Conservation (phyloP, 2,888 invertebrate genomes). For the Mamestra brassicae region DNA sequence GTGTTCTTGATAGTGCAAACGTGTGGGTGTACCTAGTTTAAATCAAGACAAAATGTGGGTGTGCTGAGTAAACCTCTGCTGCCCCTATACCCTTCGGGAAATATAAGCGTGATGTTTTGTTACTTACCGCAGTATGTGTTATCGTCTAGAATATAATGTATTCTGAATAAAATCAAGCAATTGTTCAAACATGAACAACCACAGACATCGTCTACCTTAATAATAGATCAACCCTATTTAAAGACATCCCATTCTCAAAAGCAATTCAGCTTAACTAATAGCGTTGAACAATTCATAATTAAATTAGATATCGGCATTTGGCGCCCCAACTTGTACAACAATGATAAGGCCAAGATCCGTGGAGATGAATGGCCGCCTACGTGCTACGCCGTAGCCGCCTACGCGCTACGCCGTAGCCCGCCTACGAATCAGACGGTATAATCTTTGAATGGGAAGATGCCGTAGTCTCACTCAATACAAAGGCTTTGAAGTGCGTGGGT, state of each 20-base stretch:
- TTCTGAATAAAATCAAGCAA: neutral
- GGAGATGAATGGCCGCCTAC: constrained; percentile 77
- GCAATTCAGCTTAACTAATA: constrained; percentile 23
- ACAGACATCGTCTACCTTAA: neutral
- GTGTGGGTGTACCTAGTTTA: no score
- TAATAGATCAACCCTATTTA: constrained; percentile 7
- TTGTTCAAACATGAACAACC: neutral
- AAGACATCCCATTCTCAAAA: constrained; percentile 4
- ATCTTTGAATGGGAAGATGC: constrained; percentile 19
- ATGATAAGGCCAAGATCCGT: constrained; percentile 53
- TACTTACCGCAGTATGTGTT: no score
- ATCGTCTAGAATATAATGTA: neutral
- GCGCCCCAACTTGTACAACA: constrained; percentile 42
- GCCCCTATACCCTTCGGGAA: no score
- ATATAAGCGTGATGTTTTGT: no score
- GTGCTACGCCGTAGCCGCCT: constrained; percentile 72
- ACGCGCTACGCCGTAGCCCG: constrained; percentile 71
- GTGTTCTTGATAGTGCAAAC: neutral
- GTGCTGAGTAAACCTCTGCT: no score
- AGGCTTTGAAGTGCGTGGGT: constrained; percentile 19
- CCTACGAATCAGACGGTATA: constrained; percentile 60
- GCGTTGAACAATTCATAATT: constrained; percentile 40
- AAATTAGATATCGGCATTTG: constrained; percentile 48
- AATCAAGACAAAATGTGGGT: neutral
- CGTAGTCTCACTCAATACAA: constrained; percentile 50